These are phyloP conservation scores for Polydrusus tereticollis DNA, from an alignment of 2,888 invertebrate species.

Conservation along the genomic window DNA sequence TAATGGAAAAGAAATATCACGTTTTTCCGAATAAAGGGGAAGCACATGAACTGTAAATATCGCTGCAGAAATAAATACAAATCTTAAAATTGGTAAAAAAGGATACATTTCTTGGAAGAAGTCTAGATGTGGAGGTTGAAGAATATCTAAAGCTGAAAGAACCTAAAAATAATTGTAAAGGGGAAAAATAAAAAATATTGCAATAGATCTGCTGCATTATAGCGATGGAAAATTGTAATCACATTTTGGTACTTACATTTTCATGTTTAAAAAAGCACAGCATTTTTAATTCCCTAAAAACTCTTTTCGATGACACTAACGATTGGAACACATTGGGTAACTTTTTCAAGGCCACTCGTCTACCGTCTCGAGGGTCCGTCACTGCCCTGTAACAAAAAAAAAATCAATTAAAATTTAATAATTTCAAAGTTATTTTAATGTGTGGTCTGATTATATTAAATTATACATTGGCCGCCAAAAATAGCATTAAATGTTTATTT, in stretches of 20 bases:
- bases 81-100: slow-evolving; percentile 71
- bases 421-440: too few species aligned
- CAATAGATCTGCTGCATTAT: neutral
- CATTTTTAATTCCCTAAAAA: slow-evolving; percentile 99
- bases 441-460: too few species aligned
- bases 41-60: slow-evolving; percentile 12
- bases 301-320: slow-evolving; percentile 97
- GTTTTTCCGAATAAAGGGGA: neutral
- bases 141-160: slow-evolving; percentile 96
- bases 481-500: too few species aligned
- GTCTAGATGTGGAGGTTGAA: slow-evolving; percentile 98
- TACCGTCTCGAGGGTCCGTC: slow-evolving; percentile 98
- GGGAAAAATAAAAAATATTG: neutral
- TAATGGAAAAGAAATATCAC: neutral
- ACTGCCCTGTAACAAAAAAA: slow-evolving; percentile 88
- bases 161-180: slow-evolving; percentile 76
- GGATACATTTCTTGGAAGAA: slow-evolving; percentile 99
- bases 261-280: slow-evolving; percentile 99
- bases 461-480: too few species aligned
- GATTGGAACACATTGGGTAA: slow-evolving; percentile 99
- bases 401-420: neutral
- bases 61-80: neutral
- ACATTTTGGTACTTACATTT: slow-evolving; percentile 82
- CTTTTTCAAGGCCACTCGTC: slow-evolving; percentile 98
- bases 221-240: neutral